Evolutionary conservation across 37 sponge, comb jelly and placozoan species (phyloP), one percentile per base, ranked within the genome.

Genomic region (Ianthella basta): DNA sequence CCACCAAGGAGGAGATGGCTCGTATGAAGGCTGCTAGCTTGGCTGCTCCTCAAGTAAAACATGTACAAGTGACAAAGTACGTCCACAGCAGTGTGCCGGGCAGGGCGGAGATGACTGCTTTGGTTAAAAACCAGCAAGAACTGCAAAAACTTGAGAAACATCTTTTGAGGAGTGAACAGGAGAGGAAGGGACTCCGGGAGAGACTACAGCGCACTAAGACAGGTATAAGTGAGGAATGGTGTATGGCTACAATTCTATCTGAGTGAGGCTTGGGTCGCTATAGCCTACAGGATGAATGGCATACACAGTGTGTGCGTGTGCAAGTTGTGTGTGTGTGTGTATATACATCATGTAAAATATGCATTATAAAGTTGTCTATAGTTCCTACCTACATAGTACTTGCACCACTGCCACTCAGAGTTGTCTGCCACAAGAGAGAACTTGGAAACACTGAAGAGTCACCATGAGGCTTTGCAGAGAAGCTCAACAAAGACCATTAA

Each of bases 141-240:
- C 81, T 72, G 63, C 25, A 60, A 25, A 80, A 56, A 24, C 32
- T 88, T 68, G 89, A 88, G 80, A 88, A 84, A 55, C 24, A 55
- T 20, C 65, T 88, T 32, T 25, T 84, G 6, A 36, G 54, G 2
- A 75, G 37, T 1, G 78, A 75, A 1, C 78, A 75, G 53, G 78
- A 75, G n/a, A 2, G 23, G 15, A 75, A 41, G 78, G 24, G 54
- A 40, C 33, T 75, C 12, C 0, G 25, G 2, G 78, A 75, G 18
- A 23, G 2, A 2, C 16, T 75, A 24, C 20, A 21, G n/a, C 54
- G 21, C 40, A 53, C 78, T 25, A 75, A 75, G 8, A 4, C 50
- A 19, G 78, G 78, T 75, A 25, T 4, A 15, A 39, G 53, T 75
- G 70, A 34, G 34, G 29, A 61, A 25, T 44, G 50, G 50, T 8